Evolutionary conservation across 2,888 invertebrate genomes (phyloP).

Genomic region (Chirona hameri): DNA sequence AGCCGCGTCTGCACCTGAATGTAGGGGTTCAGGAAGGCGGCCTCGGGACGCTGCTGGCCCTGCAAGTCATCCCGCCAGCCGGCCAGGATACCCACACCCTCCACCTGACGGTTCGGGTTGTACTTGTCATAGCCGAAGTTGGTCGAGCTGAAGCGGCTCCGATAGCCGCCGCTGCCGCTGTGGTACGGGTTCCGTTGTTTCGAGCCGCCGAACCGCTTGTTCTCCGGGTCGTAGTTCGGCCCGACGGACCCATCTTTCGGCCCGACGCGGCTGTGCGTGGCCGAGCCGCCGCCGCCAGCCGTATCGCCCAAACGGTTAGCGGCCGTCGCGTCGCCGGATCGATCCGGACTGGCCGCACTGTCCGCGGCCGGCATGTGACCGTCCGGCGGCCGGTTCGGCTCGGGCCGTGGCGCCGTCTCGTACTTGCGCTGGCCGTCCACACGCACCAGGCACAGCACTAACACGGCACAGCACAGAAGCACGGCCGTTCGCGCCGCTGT

Average conservation of each 20-base stretch:
- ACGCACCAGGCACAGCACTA: not conserved
- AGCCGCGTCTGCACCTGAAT: slow-evolving; percentile 39
- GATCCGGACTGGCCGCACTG: not conserved
- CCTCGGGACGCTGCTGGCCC: slow-evolving; percentile 70
- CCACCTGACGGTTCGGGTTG: not conserved
- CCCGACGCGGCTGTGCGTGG: slow-evolving; percentile 1
- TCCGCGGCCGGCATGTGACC: not conserved
- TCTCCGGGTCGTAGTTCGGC: slow-evolving; percentile 24
- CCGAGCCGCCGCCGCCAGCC: not conserved
- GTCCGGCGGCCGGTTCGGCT: not conserved
- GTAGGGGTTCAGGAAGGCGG: slow-evolving; percentile 59
- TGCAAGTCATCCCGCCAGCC: slow-evolving; percentile 83
- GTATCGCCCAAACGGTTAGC: not conserved
- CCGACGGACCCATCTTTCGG: slow-evolving; percentile 30
- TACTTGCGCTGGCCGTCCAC: not conserved
- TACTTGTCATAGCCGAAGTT: not conserved
- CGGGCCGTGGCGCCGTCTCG: not conserved
- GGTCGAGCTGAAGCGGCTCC: slow-evolving; percentile 10
- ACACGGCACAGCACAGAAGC: not conserved
- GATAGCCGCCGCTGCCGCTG: slow-evolving; percentile 25
- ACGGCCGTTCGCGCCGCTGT: not conserved
- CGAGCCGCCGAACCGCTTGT: not conserved
- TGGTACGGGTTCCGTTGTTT: not conserved
- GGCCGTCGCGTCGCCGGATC: not conserved
- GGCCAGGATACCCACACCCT: slow-evolving; percentile 57